phyloP scores from a whole-genome alignment of 2,113 vertebrate species.

The Corythoichthys haematopterus region DNA sequence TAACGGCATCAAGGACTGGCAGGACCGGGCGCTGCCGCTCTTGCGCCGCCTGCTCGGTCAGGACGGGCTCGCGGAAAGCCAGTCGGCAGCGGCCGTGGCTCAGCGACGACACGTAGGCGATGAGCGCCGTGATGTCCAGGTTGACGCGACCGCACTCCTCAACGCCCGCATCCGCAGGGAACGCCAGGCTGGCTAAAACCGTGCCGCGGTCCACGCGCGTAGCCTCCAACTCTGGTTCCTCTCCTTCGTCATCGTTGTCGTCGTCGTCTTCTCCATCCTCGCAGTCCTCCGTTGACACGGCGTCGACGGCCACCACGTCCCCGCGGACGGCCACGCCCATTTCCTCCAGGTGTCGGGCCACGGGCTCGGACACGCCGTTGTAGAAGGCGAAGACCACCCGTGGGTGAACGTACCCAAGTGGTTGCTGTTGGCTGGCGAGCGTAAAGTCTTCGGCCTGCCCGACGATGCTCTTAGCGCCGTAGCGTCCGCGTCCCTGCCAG shows the following conservation, averaged over 20 bases:
- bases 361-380: slow-evolving; percentile 85
- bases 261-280: slow-evolving; percentile 21
- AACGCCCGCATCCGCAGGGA: slow-evolving; percentile 82
- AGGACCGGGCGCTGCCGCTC: slow-evolving; percentile 83
- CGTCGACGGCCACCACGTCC: slow-evolving; percentile 86
- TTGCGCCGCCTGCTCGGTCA: slow-evolving; percentile 90
- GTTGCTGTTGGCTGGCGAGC: slow-evolving; percentile 85
- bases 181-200: slow-evolving; percentile 81
- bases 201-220: slow-evolving; percentile 81
- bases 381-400: slow-evolving; percentile 93
- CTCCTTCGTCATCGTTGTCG: slow-evolving; percentile 37
- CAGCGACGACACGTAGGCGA: slow-evolving; percentile 88
- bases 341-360: slow-evolving; percentile 82
- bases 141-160: slow-evolving; percentile 84
- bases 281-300: slow-evolving; percentile 44
- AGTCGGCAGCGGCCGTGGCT: slow-evolving; percentile 88
- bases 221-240: slow-evolving; percentile 56
- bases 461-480: slow-evolving; percentile 87
- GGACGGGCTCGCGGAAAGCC: slow-evolving; percentile 86
- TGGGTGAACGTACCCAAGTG: slow-evolving; percentile 85
- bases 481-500: slow-evolving; percentile 94
- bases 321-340: slow-evolving; percentile 90
- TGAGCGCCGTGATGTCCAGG: slow-evolving; percentile 93
- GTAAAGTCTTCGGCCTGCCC: slow-evolving; percentile 89
- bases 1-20: slow-evolving; percentile 82